Base-by-base conservation (phyloP, 1,140 invertebrate species). In the Scaptomyza pallida region DNA sequence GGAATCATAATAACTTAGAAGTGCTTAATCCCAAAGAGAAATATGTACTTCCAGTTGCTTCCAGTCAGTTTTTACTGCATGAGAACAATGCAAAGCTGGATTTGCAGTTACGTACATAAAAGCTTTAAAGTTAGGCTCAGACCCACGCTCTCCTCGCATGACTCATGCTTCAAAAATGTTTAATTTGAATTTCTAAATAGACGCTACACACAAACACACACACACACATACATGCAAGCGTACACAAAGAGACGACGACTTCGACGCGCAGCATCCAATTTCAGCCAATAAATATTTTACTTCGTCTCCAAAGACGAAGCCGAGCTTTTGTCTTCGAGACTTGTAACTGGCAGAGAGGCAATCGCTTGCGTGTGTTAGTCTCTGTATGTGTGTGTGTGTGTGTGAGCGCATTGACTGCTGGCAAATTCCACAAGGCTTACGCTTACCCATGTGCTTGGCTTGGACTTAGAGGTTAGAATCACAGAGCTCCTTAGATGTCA, bases 111-210 rank as follows among this genome's bases (percentile, higher is more conserved):
- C 41, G 50, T 37, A 23, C 41, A 56, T 44, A n/a, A 23, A 37
- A 4, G 54, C 19, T 37, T n/a, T 16, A 17, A 55, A 54, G 41
- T 43, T 41, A 19, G 50, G 57, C 19, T 54, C 62, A 73, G 73
- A 75, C 81, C 82, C 73, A 74, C 81, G 81, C 69, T 81, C 62
- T 21, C 33, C 19, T 56, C n/a, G 63, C 50, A 88, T 88, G 82
- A 88, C 82, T 88, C 82, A 88, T 71, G 75, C 71, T 57, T 72
- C 1, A 86, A 72, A 61, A 78, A 88, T 88, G 26, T 81, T 82
- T 61, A 88, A 88, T 88, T 88, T 88, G 78, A 88, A 88, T 88
- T 88, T 88, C 80, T 85, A 86, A 85, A 78, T 86, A 85, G 82
- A 81, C 70, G 78, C 78, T 56, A 65, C 65, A 77, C 72, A 64